A percentile compares a stretch with the other conserved stretches of the same genome.
Conservation (phyloP, 2,113 vertebrate species). For the Actenoides lindsayi region DNA sequence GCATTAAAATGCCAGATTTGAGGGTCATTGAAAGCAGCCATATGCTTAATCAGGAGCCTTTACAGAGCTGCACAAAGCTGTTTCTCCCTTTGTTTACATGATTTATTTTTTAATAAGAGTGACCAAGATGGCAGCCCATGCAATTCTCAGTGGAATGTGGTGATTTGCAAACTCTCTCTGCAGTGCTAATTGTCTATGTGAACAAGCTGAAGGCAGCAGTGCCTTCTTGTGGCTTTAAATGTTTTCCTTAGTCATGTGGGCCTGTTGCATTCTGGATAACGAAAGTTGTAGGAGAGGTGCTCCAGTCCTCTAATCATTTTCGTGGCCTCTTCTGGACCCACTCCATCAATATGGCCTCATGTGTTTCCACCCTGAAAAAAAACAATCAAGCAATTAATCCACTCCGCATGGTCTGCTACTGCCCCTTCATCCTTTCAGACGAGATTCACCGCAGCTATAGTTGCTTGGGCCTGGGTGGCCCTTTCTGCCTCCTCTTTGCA, state of each 20-base stretch:
- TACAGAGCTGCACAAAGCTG: not conserved
- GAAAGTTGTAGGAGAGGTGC: not conserved
- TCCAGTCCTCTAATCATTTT: no score
- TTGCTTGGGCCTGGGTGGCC: not conserved
- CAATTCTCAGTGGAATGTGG: not conserved
- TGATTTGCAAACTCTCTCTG: not conserved
- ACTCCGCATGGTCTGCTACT: not conserved
- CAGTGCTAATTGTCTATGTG: not conserved
- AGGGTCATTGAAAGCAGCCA: conserved; percentile 18
- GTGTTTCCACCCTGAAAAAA: not conserved
- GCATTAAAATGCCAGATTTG: not conserved
- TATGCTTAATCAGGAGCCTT: not conserved
- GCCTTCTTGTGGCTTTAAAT: not conserved
- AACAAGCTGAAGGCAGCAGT: not conserved
- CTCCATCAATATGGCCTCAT: not conserved
- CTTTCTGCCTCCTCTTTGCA: not conserved
- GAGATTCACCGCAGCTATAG: not conserved
- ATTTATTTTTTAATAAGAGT: conserved; percentile 24
- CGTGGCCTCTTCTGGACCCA: no score
- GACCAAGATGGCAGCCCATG: not conserved
- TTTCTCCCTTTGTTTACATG: not conserved
- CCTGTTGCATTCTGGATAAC: not conserved
- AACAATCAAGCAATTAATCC: not conserved
- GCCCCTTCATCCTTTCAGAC: not conserved
- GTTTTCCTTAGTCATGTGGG: not conserved